Base-by-base conservation (phyloP, 1,140 invertebrate genomes). In the Rhopalosiphum padi region DNA sequence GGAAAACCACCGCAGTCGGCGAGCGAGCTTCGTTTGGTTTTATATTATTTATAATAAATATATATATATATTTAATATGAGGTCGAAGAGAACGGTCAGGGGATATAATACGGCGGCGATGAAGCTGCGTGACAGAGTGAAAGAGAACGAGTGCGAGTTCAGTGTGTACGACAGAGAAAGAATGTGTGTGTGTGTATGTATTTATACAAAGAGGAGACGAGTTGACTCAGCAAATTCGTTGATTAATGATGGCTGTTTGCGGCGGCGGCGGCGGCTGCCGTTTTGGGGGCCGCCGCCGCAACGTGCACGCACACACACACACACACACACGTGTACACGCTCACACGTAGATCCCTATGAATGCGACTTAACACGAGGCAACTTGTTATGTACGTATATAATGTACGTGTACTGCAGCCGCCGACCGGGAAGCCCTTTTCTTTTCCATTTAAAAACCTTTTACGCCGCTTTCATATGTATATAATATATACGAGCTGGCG, bases 141-240 rank as follows among this genome's bases (percentile, higher is more conserved):
- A 91, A 43, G 90, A 82, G 68, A 83, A 21, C 60, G 87, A 41
- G 87, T 53, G 22, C 22, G 22, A 18, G 21, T 37, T 3, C 48
- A 41, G n/a, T 51, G 9, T 18, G 86, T 21, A 18, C n/a, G 18
- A 88, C 46, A 41, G 53, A 90, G 53, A 60, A 23, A 60, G 88
- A 60, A 25, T 43, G 23, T 4, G 23, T 25, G 7, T 11, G 82
- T 35, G 35, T 83, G 21, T n/a, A 77, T 77, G 60, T 77, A 77
- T 77, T 77, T 51, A 89, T 35, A 89, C 46, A 60, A 11, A 90
- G 37, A 92, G 35, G 46, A 92, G 82, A 93, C 35, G 91, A 92
- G 90, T 93, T 93, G 91, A 93, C 91, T 93, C 91, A 93, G 91
- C 91, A 93, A 93, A 93, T 93, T 93, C 77, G 91, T 93, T 93